A percentile compares a stretch with the other conserved stretches of the same genome.
phyloP scores from a whole-genome alignment of 2,888 invertebrate genomes.

The Orthonychiurus folsomi region DNA sequence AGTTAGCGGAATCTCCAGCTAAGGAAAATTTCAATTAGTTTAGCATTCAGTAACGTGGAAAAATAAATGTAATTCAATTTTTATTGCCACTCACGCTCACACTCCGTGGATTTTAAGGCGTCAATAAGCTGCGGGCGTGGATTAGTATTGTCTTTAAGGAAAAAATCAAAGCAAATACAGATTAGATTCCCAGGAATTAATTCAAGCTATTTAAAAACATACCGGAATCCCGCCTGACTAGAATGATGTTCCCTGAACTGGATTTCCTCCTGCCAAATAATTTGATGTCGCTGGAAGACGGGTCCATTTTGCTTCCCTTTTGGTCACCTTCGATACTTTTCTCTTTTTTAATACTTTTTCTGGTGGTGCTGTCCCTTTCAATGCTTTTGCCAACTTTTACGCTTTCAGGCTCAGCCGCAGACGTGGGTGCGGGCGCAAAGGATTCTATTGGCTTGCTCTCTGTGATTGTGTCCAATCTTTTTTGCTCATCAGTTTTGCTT shows the following conservation, averaged over 20 bases:
- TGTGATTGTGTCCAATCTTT: neutral
- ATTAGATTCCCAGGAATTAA: too few species aligned
- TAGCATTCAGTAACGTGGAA: neutral
- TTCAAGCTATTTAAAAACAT: neutral
- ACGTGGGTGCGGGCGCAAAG: too few species aligned
- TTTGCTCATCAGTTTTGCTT: neutral
- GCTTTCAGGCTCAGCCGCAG: neutral
- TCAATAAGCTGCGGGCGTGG: neutral
- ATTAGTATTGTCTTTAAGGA: neutral
- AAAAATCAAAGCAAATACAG: too few species aligned
- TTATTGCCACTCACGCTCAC: neutral
- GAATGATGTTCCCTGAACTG: neutral
- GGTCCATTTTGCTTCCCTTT: neutral
- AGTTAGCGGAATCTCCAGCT: conserved; percentile 75
- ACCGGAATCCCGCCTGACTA: neutral
- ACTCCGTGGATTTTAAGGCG: neutral
- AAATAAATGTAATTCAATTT: neutral
- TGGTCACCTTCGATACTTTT: neutral
- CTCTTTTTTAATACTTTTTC: neutral
- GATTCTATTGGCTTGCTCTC: neutral
- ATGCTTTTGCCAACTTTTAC: neutral
- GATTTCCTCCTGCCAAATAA: neutral
- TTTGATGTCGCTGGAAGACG: neutral
- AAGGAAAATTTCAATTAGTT: conserved; percentile 35
- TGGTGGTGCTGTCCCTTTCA: neutral